A percentile compares a stretch with the other conserved stretches of the same genome.
These are phyloP conservation scores for Rana temporaria DNA, from an alignment of 2,113 vertebrate species.

Conservation along the genomic window DNA sequence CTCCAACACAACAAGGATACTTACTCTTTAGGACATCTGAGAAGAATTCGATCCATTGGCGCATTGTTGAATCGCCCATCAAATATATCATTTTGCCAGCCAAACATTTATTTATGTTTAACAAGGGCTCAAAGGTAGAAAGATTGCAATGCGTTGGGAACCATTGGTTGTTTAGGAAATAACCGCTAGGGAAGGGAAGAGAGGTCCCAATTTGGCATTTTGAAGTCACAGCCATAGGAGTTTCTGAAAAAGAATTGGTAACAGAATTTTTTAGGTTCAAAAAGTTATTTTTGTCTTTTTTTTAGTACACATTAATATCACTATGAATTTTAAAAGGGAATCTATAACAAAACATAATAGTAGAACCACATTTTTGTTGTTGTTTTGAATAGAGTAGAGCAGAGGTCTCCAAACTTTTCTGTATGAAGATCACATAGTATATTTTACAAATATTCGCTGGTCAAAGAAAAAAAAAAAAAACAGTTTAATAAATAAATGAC, in stretches of 20 bases:
- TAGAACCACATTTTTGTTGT: too few relatives aligned
- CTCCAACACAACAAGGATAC: not conserved
- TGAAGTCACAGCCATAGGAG: constrained; percentile 2
- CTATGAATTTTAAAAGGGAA: too few relatives aligned
- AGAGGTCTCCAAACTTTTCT: too few relatives aligned
- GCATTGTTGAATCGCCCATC: constrained; percentile 62
- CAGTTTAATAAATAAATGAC: too few relatives aligned
- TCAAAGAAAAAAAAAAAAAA: too few relatives aligned
- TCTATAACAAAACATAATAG: too few relatives aligned
- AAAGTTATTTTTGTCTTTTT: too few relatives aligned
- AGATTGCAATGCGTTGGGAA: constrained; percentile 57
- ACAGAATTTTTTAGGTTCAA: not conserved
- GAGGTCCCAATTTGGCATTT: constrained; percentile 61
- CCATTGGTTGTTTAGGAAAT: constrained; percentile 53
- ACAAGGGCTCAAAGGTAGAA: constrained; percentile 26
- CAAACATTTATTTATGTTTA: constrained; percentile 55
- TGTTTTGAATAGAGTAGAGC: too few relatives aligned
- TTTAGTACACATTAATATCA: too few relatives aligned
- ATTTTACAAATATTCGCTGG: too few relatives aligned
- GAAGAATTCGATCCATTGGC: constrained; percentile 53
- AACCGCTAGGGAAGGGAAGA: constrained; percentile 57
- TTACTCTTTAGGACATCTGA: constrained; percentile 43
- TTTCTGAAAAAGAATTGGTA: constrained; percentile 33
- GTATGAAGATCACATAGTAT: too few relatives aligned
- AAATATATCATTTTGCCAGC: constrained; percentile 61